Conservation (phyloP, 2,888 invertebrate genomes). For the Lepidocyrtinus sp. region DNA sequence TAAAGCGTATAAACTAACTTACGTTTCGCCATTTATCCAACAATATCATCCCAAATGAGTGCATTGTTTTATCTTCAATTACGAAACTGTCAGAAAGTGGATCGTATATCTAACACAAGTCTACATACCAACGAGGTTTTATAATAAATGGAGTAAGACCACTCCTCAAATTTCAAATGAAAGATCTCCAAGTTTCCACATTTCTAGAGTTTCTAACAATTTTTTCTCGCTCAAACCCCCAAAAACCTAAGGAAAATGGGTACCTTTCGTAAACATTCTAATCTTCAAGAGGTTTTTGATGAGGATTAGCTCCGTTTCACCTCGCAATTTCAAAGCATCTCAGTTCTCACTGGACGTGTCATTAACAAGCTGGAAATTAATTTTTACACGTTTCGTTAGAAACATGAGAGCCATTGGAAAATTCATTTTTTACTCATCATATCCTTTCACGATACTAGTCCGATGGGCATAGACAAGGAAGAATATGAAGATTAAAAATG, state of each 20-base stretch:
- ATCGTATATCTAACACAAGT: constrained; percentile 27
- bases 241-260: not conserved
- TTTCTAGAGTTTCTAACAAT: constrained; percentile 12
- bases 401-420: constrained; percentile 49
- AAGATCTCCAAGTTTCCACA: constrained; percentile 10
- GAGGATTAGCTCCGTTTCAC: constrained; percentile 17
- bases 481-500: not conserved
- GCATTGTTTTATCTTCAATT: constrained; percentile 41
- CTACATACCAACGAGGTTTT: too few species aligned
- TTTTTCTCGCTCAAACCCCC: not conserved
- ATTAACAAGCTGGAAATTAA: constrained; percentile 30
- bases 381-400: constrained; percentile 47
- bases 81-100: constrained; percentile 52
- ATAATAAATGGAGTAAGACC: constrained; percentile 40
- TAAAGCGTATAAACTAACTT: not conserved
- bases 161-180: constrained; percentile 48
- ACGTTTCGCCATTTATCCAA: not conserved
- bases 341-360: not conserved
- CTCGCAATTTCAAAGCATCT: not conserved
- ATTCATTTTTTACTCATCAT: constrained; percentile 37
- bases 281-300: not conserved
- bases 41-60: not conserved
- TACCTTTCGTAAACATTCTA: too few species aligned
- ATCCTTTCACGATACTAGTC: constrained; percentile 31
- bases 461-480: not conserved